Percentiles rank a stretch among this genome's conserved stretches.
Evolutionary conservation across 2,113 vertebrate genomes (phyloP).

Genomic region (Gymnarchus niloticus): DNA sequence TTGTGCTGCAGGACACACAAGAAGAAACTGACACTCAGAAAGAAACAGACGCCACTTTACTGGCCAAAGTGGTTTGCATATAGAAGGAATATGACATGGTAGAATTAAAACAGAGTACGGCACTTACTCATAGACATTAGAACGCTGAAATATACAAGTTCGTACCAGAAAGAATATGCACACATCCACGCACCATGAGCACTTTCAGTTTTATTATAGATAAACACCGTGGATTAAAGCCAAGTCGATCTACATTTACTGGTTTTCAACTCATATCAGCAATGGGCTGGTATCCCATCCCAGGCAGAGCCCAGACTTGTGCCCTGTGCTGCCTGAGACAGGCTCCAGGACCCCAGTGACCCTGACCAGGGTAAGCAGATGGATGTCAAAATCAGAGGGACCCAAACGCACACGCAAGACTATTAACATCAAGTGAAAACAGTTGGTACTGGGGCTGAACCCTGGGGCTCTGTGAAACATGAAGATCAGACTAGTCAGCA

Average conservation of each 20-base stretch:
- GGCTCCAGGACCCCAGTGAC: too few species aligned
- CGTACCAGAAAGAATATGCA: neutral
- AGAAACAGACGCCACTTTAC: neutral
- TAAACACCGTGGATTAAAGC: neutral
- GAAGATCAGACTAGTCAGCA: neutral
- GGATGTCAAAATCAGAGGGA: neutral
- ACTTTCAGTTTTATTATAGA: neutral
- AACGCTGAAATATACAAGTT: neutral
- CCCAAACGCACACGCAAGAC: neutral
- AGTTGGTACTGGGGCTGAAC: neutral
- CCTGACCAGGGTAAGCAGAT: too few species aligned
- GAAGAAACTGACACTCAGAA: conserved; percentile 1
- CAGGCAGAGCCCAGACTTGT: too few species aligned
- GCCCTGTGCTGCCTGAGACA: too few species aligned
- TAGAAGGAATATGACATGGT: neutral
- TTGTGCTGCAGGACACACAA: conserved; percentile 73
- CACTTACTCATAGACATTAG: neutral
- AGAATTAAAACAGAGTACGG: neutral
- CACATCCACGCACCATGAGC: neutral
- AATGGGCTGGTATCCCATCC: too few species aligned
- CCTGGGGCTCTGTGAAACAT: neutral
- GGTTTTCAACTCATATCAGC: too few species aligned
- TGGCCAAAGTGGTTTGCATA: conserved; percentile 18
- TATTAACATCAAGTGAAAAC: neutral
- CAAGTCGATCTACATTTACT: neutral